Conservation (phyloP, 2,888 invertebrate species). For the Brenthis hecate region DNA sequence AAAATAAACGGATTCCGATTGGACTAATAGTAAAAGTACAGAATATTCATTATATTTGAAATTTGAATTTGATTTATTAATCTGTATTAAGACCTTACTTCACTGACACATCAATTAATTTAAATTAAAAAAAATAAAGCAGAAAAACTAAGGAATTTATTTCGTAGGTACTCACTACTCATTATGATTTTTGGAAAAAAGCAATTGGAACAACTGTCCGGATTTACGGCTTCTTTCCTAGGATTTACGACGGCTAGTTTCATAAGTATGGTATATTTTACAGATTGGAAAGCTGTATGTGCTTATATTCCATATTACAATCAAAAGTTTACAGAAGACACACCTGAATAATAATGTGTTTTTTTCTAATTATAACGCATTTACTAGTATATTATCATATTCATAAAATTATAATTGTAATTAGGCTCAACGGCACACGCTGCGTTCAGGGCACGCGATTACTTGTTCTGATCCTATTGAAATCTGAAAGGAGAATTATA, state of each 20-base stretch:
- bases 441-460: conserved; percentile 31
- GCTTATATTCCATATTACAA: conserved; percentile 88
- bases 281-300: conserved; percentile 88
- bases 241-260: conserved; percentile 83
- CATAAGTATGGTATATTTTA: conserved; percentile 83
- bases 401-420: conserved; percentile 25
- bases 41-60: too few species aligned
- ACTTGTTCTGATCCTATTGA: conserved; percentile 31
- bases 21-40: too few species aligned
- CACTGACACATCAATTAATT: not conserved
- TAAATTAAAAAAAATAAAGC: not conserved
- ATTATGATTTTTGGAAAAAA: conserved; percentile 71
- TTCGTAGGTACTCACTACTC: not conserved
- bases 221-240: conserved; percentile 76
- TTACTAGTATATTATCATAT: conserved; percentile 18
- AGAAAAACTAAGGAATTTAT: not conserved
- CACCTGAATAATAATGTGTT: conserved; percentile 12
- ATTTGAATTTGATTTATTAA: too few species aligned
- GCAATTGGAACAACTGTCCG: conserved; percentile 77
- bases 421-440: conserved; percentile 22
- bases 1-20: too few species aligned
- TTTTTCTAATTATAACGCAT: not conserved
- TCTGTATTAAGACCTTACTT: too few species aligned
- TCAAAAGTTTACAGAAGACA: conserved; percentile 79
- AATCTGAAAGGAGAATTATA: conserved; percentile 42